These are phyloP conservation scores for Rhinolophus ferrumequinum DNA, from an alignment of 2,113 vertebrate genomes.

Conservation along the genomic window DNA sequence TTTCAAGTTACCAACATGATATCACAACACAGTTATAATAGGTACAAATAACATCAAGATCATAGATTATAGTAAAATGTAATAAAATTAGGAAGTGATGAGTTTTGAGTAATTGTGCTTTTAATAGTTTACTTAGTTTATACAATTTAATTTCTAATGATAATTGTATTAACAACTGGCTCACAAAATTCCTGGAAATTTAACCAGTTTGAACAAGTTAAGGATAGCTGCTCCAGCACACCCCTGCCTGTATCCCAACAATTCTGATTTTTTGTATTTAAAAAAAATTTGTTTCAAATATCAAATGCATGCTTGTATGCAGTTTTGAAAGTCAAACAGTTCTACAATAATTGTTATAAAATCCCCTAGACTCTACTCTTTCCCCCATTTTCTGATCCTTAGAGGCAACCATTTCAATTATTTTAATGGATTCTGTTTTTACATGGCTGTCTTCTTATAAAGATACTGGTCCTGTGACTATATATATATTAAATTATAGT, in stretches of 20 bases:
- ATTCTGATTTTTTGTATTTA: constrained; percentile 13
- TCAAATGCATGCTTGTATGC: background rate
- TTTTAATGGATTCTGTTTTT: background rate
- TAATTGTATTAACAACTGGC: background rate
- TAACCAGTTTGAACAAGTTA: constrained; percentile 38
- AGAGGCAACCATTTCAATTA: background rate
- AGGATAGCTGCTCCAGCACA: background rate
- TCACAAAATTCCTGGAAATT: constrained; percentile 40
- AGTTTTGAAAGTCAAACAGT: background rate
- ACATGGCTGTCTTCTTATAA: constrained; percentile 7
- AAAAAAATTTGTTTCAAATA: background rate
- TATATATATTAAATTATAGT: too few species aligned
- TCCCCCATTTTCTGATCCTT: background rate
- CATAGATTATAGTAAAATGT: constrained; percentile 11
- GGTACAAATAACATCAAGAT: background rate
- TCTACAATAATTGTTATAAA: constrained; percentile 2
- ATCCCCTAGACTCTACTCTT: background rate
- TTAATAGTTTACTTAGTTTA: constrained; percentile 33
- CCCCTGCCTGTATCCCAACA: background rate
- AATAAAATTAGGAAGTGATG: constrained; percentile 6
- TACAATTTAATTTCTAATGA: constrained; percentile 29
- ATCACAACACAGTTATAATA: background rate
- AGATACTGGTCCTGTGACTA: background rate
- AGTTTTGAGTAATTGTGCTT: constrained; percentile 22
- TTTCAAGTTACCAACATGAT: background rate